Conservation (phyloP, 2,888 invertebrate genomes). For the Colostygia pectinataria region DNA sequence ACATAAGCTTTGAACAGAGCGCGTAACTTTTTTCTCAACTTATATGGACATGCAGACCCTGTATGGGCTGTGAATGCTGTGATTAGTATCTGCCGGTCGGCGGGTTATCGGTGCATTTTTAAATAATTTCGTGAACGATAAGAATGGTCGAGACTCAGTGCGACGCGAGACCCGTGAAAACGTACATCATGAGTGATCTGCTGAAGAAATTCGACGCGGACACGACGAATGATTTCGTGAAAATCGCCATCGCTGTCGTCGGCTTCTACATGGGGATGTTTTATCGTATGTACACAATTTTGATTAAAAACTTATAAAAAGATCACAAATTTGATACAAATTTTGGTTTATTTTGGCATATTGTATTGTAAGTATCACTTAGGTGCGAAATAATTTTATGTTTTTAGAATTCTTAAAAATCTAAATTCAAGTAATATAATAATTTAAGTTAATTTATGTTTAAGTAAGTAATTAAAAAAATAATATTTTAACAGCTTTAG, state of each 20-base stretch:
- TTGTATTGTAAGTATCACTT: too few species aligned
- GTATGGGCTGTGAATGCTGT: constrained; percentile 39
- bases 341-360: background rate
- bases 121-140: constrained; percentile 42
- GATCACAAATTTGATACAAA: constrained; percentile 9
- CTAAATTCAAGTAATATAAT: too few species aligned
- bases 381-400: too few species aligned
- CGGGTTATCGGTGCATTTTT: constrained; percentile 69
- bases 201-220: constrained; percentile 70
- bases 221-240: constrained; percentile 65
- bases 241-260: constrained; percentile 59
- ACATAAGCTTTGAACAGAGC: constrained; percentile 43
- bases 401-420: too few species aligned
- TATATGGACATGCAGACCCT: constrained; percentile 45
- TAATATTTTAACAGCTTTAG: too few species aligned
- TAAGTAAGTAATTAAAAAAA: too few species aligned
- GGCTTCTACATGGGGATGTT: constrained; percentile 72
- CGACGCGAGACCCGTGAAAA: constrained; percentile 62
- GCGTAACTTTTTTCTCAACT: constrained; percentile 35
- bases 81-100: constrained; percentile 59
- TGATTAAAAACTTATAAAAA: constrained; percentile 15
- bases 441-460: too few species aligned
- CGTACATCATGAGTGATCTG: constrained; percentile 77
- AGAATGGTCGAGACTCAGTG: constrained; percentile 74
- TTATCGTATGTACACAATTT: constrained; percentile 62